These are phyloP conservation scores for Dendrocincla fuliginosa DNA, from an alignment of 2,797 vertebrate genomes.

Conservation along the genomic window DNA sequence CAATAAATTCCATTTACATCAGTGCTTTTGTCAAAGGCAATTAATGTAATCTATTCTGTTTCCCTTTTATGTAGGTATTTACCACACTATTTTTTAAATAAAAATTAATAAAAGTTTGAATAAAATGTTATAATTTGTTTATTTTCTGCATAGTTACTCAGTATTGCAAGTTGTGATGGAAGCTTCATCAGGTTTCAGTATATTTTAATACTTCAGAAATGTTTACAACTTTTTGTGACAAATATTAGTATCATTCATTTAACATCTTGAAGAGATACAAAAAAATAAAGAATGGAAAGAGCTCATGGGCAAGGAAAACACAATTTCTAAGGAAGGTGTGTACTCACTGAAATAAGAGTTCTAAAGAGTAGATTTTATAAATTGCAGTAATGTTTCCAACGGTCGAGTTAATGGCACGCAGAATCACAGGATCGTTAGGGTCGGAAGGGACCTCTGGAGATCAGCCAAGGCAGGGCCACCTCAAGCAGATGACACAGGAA, in stretches of 20 bases:
- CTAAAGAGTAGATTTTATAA: not conserved
- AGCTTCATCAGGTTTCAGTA: not conserved
- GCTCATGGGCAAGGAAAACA: not conserved
- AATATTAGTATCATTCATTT: not conserved
- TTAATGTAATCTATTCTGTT: constrained; percentile 41
- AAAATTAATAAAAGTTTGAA: not conserved
- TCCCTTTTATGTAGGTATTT: constrained; percentile 24
- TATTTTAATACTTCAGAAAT: not conserved
- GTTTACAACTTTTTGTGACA: not conserved
- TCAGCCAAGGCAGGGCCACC: not conserved
- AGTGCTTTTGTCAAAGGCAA: constrained; percentile 43
- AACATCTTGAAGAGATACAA: not conserved
- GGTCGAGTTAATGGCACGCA: not conserved
- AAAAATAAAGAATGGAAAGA: not conserved
- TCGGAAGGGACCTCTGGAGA: not conserved
- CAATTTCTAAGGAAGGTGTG: not conserved
- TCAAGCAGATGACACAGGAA: not conserved
- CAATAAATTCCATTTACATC: constrained; percentile 43
- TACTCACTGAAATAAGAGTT: not conserved
- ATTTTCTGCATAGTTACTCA: not conserved
- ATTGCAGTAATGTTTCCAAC: not conserved
- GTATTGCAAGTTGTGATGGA: not conserved
- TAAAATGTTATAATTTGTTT: not conserved
- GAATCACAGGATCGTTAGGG: too few relatives aligned
- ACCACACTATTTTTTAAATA: not conserved